Evolutionary conservation across 2,888 invertebrate species (phyloP).

Genomic region (Dendrolimus houi): DNA sequence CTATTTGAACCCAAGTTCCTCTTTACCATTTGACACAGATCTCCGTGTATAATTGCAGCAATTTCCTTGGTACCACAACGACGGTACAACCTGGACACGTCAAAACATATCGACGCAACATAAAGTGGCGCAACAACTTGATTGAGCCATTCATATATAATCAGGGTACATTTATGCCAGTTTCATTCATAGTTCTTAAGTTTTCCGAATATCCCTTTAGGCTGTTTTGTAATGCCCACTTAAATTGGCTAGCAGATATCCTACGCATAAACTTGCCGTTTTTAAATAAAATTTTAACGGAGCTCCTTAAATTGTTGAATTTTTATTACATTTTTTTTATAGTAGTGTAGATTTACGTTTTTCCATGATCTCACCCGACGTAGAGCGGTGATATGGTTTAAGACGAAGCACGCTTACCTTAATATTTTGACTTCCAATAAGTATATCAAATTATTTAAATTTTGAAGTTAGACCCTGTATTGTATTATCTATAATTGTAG

Average conservation of each 20-base stretch:
- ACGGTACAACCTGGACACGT: conserved; percentile 46
- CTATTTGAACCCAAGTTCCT: conserved; percentile 27
- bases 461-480: too few species aligned
- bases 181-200: conserved; percentile 32
- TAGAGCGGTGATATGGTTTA: too few species aligned
- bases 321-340: too few species aligned
- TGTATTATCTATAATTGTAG: too few species aligned
- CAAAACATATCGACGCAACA: conserved; percentile 63
- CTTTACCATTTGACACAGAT: conserved; percentile 60
- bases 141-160: conserved; percentile 64
- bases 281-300: too few species aligned
- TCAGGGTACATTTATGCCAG: conserved; percentile 50
- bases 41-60: conserved; percentile 64
- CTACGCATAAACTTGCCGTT: background rate
- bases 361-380: too few species aligned
- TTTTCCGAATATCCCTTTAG: conserved; percentile 35
- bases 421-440: too few species aligned
- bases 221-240: conserved; percentile 14
- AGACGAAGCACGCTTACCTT: too few species aligned
- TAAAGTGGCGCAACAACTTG: conserved; percentile 43
- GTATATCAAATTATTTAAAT: too few species aligned
- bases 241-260: background rate
- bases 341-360: too few species aligned
- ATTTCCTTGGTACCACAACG: conserved; percentile 43
- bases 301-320: too few species aligned